phyloP scores from a whole-genome alignment of 2,113 vertebrate species.

The Oncorhynchus nerka region DNA sequence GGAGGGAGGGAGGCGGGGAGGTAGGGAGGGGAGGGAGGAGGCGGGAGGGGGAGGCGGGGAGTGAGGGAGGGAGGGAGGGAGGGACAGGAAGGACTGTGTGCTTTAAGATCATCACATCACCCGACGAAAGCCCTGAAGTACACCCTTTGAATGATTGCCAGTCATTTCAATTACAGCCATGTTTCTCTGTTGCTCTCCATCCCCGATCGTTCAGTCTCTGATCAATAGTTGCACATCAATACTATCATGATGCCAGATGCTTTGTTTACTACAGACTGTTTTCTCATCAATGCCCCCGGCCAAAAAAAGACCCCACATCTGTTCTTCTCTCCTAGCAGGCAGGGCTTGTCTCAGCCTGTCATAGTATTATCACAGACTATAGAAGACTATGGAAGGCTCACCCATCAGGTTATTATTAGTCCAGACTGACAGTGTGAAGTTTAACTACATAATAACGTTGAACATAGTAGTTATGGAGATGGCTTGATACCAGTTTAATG shows the following conservation, averaged over 20 bases:
- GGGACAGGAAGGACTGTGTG: constrained; percentile 16
- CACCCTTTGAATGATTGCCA: constrained; percentile 48
- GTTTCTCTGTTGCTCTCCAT: constrained; percentile 16
- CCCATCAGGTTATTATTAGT: background rate
- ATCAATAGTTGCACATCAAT: constrained; percentile 57
- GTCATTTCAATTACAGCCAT: constrained; percentile 52
- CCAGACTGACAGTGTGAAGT: constrained; percentile 41
- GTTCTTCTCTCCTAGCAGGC: no score
- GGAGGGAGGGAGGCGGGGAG: no score
- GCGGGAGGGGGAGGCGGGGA: no score
- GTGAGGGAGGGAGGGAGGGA: no score
- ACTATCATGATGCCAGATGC: no score
- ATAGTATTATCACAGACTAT: no score
- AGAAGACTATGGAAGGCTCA: background rate
- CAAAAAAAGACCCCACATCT: no score
- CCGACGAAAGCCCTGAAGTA: background rate
- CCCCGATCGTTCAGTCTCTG: constrained; percentile 28
- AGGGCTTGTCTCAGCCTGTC: no score
- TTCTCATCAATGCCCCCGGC: no score
- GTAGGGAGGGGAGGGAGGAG: no score
- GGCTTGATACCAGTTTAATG: constrained; percentile 60
- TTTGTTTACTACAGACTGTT: no score
- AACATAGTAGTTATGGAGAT: constrained; percentile 50
- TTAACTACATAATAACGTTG: constrained; percentile 50
- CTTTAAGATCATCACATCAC: background rate